phyloP scores from a whole-genome alignment of 2,888 invertebrate species.

The Halocaridina rubra region DNA sequence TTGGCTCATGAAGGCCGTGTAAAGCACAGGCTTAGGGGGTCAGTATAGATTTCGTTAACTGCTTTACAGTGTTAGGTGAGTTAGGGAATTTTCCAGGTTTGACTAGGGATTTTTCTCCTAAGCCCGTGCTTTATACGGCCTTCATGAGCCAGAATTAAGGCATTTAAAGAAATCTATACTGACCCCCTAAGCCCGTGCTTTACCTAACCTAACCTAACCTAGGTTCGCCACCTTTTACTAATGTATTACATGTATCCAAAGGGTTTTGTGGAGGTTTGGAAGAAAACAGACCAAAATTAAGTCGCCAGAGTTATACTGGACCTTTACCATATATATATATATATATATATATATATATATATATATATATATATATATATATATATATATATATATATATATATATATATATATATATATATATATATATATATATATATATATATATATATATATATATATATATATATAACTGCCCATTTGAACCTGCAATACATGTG shows the following conservation, averaged over 20 bases:
- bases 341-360: neutral
- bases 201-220: neutral
- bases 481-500: neutral
- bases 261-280: no score
- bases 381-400: neutral
- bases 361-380: neutral
- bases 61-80: neutral
- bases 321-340: no score
- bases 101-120: neutral
- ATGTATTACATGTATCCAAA: neutral
- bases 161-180: no score
- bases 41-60: neutral
- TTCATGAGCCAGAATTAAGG: no score
- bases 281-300: no score
- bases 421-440: neutral
- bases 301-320: no score
- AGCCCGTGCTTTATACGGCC: neutral
- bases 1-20: no score
- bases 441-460: neutral
- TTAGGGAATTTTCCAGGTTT: neutral
- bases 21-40: no score
- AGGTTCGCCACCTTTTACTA: neutral
- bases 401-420: conserved; percentile 3
- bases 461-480: neutral
- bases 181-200: no score